Evolutionary conservation across 2,113 vertebrate genomes (phyloP), one percentile per base, ranked within the genome.

Genomic region (Alectura lathami): DNA sequence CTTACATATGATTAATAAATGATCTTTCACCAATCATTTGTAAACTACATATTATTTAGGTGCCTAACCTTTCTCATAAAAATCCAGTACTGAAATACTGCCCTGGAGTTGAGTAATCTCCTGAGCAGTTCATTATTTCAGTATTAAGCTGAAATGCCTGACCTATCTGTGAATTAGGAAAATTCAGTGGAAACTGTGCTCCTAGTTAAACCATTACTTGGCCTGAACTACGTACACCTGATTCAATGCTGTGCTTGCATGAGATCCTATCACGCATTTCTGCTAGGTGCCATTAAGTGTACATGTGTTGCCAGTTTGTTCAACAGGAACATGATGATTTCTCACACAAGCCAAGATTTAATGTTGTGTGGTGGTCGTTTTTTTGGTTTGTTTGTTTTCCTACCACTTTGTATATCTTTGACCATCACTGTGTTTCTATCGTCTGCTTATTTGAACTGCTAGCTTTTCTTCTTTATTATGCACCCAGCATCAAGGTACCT

Each of bases 41-140:
- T 5, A 32, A 47, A 43, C 1, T 30, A 26, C 12, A 6, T 27
- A 13, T 26, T 48, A 38, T 5, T 26, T 48, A 30, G 16, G 17
- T 56, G 12, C 5, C 3, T 72, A 42, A 59, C 0, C 0, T 67
- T 85, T 84, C 51, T 50, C 36, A 50, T 1, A 53, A 38, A 75
- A 66, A 50, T 2, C 11, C 30, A 34, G 17, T 34, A 64, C 2
- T 1, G 9, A 68, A 91, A 36, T 22, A 50, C 4, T 5, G 16
- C 38, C 11, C 15, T 62, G 12, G 5, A 38, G 18, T 4, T 2
- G 0, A 56, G 15, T 32, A 34, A 34, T n/a, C 23, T 85, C 57
- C 51, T 34, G 63, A 40, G 27, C 43, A 85, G 38, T 38, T 72
- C 17, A 76, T 14, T 23, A 66, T 50, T 62, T 75, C 73, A 47